Conservation (phyloP, 2,113 vertebrate species). For the Dolichotis patagonum region DNA sequence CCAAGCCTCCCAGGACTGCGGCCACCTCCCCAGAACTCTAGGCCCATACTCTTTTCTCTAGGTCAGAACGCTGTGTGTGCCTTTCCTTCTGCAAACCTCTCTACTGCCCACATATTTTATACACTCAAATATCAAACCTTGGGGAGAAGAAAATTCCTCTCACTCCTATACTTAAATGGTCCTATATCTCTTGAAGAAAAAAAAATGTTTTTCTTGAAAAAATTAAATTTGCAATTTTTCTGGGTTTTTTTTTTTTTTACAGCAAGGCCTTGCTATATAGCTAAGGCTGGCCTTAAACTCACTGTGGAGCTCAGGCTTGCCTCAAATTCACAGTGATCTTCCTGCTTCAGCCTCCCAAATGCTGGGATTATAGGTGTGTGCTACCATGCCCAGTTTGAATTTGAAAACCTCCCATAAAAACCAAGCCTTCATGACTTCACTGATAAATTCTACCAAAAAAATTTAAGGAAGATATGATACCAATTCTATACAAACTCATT, state of each 20-base stretch:
- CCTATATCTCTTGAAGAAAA: not conserved
- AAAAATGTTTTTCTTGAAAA: no score
- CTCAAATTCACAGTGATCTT: not conserved
- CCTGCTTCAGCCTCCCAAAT: not conserved
- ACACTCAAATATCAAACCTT: not conserved
- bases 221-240: not conserved
- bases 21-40: not conserved
- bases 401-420: not conserved
- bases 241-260: not conserved
- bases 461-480: conserved; percentile 9
- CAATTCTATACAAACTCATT: not conserved
- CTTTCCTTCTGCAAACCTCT: not conserved
- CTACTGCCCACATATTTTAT: not conserved
- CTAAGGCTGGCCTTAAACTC: not conserved
- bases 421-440: not conserved
- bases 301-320: not conserved
- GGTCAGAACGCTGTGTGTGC: not conserved
- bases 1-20: not conserved
- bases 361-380: not conserved
- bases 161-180: not conserved
- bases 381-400: not conserved
- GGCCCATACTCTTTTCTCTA: not conserved
- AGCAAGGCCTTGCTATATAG: not conserved
- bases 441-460: conserved; percentile 25
- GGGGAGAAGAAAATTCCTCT: not conserved